These are phyloP conservation scores for Sebastes jordani DNA, from an alignment of 2,797 vertebrate species.

Conservation along the genomic window DNA sequence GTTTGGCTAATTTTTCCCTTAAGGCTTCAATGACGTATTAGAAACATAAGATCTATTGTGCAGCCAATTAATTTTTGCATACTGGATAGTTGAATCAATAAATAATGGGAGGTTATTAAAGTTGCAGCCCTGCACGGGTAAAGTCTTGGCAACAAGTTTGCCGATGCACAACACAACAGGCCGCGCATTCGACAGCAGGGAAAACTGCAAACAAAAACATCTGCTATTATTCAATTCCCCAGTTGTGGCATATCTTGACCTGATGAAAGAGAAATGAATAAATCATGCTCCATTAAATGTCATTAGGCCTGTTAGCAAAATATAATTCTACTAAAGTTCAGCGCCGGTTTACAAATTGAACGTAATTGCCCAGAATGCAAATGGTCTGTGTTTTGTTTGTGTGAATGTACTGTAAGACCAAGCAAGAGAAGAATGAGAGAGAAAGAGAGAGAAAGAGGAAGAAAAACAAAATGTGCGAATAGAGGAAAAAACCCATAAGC, in stretches of 20 bases:
- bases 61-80: constrained; percentile 20
- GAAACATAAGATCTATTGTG: neutral
- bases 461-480: constrained; percentile 34
- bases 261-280: constrained; percentile 77
- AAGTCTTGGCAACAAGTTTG: constrained; percentile 10
- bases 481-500: constrained; percentile 48
- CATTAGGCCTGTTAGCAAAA: constrained; percentile 78
- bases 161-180: constrained; percentile 4
- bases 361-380: constrained; percentile 79
- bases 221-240: constrained; percentile 71
- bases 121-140: neutral
- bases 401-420: constrained; percentile 37
- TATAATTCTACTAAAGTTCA: constrained; percentile 81
- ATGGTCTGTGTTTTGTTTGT: constrained; percentile 68
- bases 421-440: constrained; percentile 31
- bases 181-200: constrained; percentile 13
- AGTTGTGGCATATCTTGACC: constrained; percentile 69
- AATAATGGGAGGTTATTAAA: constrained; percentile 15
- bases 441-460: neutral
- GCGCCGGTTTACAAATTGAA: constrained; percentile 78
- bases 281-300: constrained; percentile 80
- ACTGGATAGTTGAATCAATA: constrained; percentile 33
- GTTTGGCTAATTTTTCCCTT: neutral
- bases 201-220: constrained; percentile 62
- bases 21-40: neutral